Conservation (phyloP, 2,888 invertebrate species). For the Sympetrum striolatum region DNA sequence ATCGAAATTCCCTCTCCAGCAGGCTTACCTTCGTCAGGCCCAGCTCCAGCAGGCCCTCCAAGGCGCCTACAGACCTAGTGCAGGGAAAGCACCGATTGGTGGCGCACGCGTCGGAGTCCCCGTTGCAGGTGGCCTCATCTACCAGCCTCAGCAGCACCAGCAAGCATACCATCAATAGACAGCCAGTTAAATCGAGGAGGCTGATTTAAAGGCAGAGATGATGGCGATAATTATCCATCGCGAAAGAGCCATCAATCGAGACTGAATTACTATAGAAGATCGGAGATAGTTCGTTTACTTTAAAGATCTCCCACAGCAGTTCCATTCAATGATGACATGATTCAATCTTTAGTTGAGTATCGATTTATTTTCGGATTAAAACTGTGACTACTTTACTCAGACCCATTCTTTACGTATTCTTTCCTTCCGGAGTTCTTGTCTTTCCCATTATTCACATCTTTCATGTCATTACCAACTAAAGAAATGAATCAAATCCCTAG, state of each 20-base stretch:
- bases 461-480: too few relatives aligned
- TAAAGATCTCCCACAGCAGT: constrained; percentile 53
- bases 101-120: constrained; percentile 48
- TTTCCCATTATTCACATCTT: too few relatives aligned
- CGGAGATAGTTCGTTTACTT: constrained; percentile 50
- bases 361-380: too few relatives aligned
- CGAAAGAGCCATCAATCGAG: not conserved
- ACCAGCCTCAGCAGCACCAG: constrained; percentile 54
- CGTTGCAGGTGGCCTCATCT: constrained; percentile 45
- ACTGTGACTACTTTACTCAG: too few relatives aligned
- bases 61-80: constrained; percentile 14
- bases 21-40: constrained; percentile 39
- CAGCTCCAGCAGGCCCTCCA: constrained; percentile 56
- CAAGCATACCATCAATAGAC: constrained; percentile 52
- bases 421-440: too few relatives aligned
- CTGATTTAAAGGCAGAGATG: not conserved
- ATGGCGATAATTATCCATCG: not conserved
- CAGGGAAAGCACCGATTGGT: constrained; percentile 51
- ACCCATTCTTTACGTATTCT: too few relatives aligned
- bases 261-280: constrained; percentile 51
- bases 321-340: constrained; percentile 27
- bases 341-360: too few relatives aligned
- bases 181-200: not conserved
- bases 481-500: too few relatives aligned
- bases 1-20: not conserved